These are phyloP conservation scores for Amphipoea lucens DNA, from an alignment of 2,888 invertebrate species.

Conservation along the genomic window DNA sequence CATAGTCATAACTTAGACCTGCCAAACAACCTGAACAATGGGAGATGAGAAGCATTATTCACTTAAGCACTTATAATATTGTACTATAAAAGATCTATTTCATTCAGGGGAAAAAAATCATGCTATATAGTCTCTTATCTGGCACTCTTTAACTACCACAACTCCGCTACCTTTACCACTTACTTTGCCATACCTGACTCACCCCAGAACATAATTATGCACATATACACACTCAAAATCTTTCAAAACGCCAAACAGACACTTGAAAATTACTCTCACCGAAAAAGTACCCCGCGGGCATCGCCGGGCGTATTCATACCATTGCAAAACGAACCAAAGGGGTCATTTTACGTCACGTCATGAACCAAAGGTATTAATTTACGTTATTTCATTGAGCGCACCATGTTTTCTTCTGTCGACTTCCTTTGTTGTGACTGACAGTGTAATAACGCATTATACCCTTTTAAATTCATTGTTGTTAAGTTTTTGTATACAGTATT, in stretches of 20 bases:
- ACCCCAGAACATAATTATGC: constrained; percentile 19
- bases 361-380: constrained; percentile 75
- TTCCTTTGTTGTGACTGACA: constrained; percentile 61
- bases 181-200: background rate
- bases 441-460: constrained; percentile 59
- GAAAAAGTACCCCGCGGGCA: constrained; percentile 53
- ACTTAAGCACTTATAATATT: background rate
- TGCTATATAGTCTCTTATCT: background rate
- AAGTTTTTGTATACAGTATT: constrained; percentile 53
- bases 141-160: background rate
- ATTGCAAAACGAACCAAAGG: constrained; percentile 60
- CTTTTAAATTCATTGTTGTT: constrained; percentile 57
- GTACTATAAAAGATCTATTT: background rate
- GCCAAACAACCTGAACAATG: background rate
- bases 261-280: constrained; percentile 54
- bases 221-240: constrained; percentile 23
- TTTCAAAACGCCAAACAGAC: constrained; percentile 52
- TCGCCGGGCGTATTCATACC: constrained; percentile 50
- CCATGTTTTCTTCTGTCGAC: constrained; percentile 55
- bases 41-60: background rate
- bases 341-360: constrained; percentile 69
- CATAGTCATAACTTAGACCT: background rate
- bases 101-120: background rate
- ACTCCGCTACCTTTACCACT: background rate
- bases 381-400: constrained; percentile 68